Percentiles rank a stretch among this genome's conserved stretches.
Conservation (phyloP, 2,113 vertebrate species). For the Butastur rufipennis region DNA sequence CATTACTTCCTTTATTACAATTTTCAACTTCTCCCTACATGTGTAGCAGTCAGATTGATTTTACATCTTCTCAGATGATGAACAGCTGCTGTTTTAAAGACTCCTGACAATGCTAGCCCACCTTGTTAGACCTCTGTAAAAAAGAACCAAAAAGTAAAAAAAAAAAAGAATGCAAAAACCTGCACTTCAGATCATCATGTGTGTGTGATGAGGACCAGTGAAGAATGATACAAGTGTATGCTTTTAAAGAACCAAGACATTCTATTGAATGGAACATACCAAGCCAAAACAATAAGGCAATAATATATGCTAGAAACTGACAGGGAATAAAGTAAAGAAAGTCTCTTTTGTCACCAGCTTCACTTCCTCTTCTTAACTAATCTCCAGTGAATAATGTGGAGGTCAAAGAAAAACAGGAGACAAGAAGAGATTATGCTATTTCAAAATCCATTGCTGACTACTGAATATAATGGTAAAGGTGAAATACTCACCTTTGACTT, state of each 20-base stretch:
- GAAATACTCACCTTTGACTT: not conserved
- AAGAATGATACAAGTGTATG: not conserved
- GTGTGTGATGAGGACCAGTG: not conserved
- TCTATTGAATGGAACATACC: not conserved
- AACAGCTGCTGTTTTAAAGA: not conserved
- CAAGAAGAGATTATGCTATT: not conserved
- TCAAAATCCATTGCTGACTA: not conserved
- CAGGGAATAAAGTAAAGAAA: not conserved
- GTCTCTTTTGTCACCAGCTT: not conserved
- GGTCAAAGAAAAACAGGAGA: not conserved
- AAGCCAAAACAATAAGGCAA: not conserved
- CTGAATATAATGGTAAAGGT: not conserved
- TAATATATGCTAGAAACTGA: not conserved
- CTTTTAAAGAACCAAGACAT: not conserved
- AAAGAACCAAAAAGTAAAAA: rapidly evolving
- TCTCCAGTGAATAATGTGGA: not conserved
- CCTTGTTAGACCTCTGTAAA: not conserved
- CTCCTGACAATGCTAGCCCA: not conserved
- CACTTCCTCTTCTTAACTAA: not conserved
- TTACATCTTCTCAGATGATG: not conserved
- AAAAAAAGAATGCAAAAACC: not conserved
- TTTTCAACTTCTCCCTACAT: not conserved
- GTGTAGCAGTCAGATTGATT: not conserved
- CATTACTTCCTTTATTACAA: not conserved
- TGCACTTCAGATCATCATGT: not conserved